A percentile compares a stretch with the other conserved stretches of the same genome.
phyloP scores from a whole-genome alignment of 2,113 vertebrate genomes.

The Aegypius monachus region DNA sequence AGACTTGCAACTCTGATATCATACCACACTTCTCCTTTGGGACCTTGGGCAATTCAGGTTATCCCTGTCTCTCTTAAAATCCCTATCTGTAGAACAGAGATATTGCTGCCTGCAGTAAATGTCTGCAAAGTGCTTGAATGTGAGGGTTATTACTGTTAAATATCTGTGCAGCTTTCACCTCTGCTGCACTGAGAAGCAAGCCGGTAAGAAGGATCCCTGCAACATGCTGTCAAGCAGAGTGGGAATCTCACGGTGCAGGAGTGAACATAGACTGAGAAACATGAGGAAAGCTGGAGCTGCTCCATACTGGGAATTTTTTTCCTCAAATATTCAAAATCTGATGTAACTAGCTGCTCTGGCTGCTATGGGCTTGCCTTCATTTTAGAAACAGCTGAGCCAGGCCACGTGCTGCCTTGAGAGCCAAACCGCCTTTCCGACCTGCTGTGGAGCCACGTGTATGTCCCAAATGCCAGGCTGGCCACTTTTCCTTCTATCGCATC shows the following conservation, averaged over 20 bases:
- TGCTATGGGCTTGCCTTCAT: background rate
- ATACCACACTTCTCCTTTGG: background rate
- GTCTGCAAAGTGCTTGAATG: background rate
- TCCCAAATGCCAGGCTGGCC: background rate
- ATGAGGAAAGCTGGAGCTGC: background rate
- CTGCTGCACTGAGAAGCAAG: background rate
- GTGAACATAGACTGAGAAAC: background rate
- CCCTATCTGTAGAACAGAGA: background rate
- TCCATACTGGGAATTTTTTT: background rate
- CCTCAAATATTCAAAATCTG: background rate
- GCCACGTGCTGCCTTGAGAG: background rate
- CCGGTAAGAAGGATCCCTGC: accelerated
- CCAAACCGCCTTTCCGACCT: background rate
- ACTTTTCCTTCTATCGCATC: background rate
- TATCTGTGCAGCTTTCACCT: background rate
- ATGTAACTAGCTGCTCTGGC: background rate
- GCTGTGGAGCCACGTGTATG: accelerated
- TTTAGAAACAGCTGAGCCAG: background rate
- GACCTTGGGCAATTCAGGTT: background rate
- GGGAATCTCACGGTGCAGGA: background rate
- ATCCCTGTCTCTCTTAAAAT: background rate
- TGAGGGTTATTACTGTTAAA: conserved; percentile 4
- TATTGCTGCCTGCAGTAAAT: conserved; percentile 2
- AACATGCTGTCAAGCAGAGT: background rate
- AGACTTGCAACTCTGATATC: background rate